Conservation (phyloP, 2,797 vertebrate genomes). For the Sebastes nivosus region DNA sequence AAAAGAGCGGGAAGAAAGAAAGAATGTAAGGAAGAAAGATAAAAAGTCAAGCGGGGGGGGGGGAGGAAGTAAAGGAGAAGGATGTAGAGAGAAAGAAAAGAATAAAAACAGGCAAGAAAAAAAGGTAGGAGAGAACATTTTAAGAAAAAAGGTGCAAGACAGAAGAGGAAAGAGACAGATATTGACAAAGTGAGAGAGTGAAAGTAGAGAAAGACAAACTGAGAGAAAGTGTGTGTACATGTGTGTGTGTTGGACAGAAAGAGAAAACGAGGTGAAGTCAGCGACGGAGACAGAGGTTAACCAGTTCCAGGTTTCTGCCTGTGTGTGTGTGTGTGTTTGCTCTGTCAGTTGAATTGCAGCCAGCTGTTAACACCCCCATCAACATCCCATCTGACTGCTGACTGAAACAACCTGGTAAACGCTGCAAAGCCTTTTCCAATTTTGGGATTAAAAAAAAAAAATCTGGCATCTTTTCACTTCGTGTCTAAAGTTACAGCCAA, state of each 20-base stretch:
- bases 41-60: background rate
- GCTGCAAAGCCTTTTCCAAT: conserved; percentile 26
- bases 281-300: conserved; percentile 64
- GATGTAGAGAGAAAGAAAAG: background rate
- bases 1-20: background rate
- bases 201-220: conserved; percentile 73
- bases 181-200: conserved; percentile 62
- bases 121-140: conserved; percentile 62
- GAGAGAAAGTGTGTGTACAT: background rate
- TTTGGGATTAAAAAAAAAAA: conserved; percentile 9
- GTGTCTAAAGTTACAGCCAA: conserved; percentile 39
- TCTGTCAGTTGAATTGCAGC: conserved; percentile 63
- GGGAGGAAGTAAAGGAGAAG: background rate
- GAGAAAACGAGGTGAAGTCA: conserved; percentile 30
- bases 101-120: conserved; percentile 20
- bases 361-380: conserved; percentile 61
- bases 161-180: conserved; percentile 71
- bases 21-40: background rate
- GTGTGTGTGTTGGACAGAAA: conserved; percentile 18
- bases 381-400: conserved; percentile 30
- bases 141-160: conserved; percentile 75
- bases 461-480: conserved; percentile 20
- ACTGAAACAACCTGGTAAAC: conserved; percentile 41
- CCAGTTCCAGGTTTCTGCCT: conserved; percentile 64
- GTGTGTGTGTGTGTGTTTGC: conserved; percentile 24